Evolutionary conservation across 2,113 vertebrate species (phyloP), one percentile per base, ranked within the genome.

Genomic region (Microtus pennsylvanicus): DNA sequence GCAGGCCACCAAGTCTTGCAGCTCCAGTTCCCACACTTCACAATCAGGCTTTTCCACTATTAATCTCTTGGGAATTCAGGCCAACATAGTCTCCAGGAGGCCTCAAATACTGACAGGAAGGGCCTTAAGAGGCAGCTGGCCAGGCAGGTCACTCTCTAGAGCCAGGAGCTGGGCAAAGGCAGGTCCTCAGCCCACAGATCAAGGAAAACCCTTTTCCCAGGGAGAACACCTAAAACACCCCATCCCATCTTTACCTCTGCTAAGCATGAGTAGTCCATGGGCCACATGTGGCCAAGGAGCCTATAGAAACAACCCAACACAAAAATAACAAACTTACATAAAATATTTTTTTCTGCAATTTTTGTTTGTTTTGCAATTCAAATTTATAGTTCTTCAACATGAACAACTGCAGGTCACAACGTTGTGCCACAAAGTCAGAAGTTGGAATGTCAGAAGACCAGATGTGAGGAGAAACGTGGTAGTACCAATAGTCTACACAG

Each of bases 21-120:
- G 96, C 93, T 97, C 93, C 58, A 58, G 63, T 97, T 97, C 97
- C 97, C 91, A 75, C 69, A 69, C 33, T 91, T 33, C 38, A 96
- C 78, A 78, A 78, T 81, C 93, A 93, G 94, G 75, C 89, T 96
- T 45, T 90, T 97, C 92, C 96, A 97, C 97, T 95, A 97, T 96
- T 97, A 86, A 97, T 95, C 82, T 90, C 72, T 4, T 89, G 90
- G 96, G 95, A 95, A 95, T 90, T 77, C 72, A 91, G 97, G 58
- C 93, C 38, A 77, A 89, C 42, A 81, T 69, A 74, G 77, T 81
- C 61, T 94, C 90, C 72, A 65, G 63, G 92, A 80, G 90, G 87
- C 70, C 87, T 95, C 83, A 35, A 0, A 1, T 28, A 65, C 82
- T 83, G 70, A 91, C n/a, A 69, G 82, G 65, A 76, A 94, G 67